Conservation (phyloP, 2,797 vertebrate genomes). For the Eleutherodactylus coqui region DNA sequence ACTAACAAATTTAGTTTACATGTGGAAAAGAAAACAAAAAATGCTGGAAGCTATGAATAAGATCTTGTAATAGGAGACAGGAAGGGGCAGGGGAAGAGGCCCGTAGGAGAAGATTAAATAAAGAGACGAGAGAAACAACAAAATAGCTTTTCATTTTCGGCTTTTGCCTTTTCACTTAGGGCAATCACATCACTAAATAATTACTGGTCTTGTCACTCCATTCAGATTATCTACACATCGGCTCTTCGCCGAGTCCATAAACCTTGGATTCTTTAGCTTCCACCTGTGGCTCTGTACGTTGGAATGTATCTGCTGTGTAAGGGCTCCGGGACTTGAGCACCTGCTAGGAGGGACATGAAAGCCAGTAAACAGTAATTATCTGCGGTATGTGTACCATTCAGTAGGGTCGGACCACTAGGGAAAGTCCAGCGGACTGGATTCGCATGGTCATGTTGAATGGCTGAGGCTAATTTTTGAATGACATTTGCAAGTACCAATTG, state of each 20-base stretch:
- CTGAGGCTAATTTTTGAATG: slow-evolving; percentile 42
- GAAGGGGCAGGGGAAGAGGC: slow-evolving; percentile 60
- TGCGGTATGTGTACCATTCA: slow-evolving; percentile 69
- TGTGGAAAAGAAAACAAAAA: slow-evolving; percentile 65
- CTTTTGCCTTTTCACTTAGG: slow-evolving; percentile 23
- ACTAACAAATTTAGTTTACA: slow-evolving; percentile 65
- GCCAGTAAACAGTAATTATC: slow-evolving; percentile 73
- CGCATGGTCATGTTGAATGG: slow-evolving; percentile 63
- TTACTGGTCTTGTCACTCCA: slow-evolving; percentile 29
- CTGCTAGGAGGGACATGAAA: slow-evolving; percentile 71
- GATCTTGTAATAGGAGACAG: slow-evolving; percentile 65
- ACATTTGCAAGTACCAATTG: slow-evolving; percentile 22
- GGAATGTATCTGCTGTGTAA: slow-evolving; percentile 69
- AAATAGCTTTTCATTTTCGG: slow-evolving; percentile 56
- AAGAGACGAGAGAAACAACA: slow-evolving; percentile 61
- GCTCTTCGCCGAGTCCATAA: slow-evolving; percentile 67
- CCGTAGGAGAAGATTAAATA: slow-evolving; percentile 63
- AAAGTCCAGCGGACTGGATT: slow-evolving; percentile 65
- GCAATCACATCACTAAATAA: slow-evolving; percentile 24
- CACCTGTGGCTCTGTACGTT: slow-evolving; percentile 75
- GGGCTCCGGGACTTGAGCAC: slow-evolving; percentile 70
- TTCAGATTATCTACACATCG: slow-evolving; percentile 39
- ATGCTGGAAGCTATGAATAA: slow-evolving; percentile 63
- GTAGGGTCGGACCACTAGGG: slow-evolving; percentile 67
- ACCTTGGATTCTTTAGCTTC: slow-evolving; percentile 63